Evolutionary conservation across 2,888 invertebrate genomes (phyloP).

Genomic region (Xiphydria camelus): DNA sequence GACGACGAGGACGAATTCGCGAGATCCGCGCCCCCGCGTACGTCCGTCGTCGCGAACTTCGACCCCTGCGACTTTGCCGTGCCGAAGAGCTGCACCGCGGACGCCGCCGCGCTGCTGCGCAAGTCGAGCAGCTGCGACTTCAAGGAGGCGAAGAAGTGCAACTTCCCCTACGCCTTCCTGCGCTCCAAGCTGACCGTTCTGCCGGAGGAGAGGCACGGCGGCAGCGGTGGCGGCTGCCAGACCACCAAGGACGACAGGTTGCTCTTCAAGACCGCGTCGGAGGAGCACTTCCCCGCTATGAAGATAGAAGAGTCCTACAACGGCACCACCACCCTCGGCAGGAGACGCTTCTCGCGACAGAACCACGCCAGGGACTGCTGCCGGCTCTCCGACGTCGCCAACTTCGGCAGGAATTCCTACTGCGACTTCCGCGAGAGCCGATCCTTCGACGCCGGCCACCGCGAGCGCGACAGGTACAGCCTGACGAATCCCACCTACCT

Average conservation of each 20-base stretch:
- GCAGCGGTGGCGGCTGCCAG: conserved; percentile 22
- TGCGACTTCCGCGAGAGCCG: conserved; percentile 33
- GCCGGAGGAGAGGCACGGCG: conserved; percentile 68
- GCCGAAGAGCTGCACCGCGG: conserved; percentile 24
- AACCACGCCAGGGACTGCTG: conserved; percentile 14
- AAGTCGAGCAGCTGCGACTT: conserved; percentile 54
- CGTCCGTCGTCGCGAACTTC: conserved; percentile 33
- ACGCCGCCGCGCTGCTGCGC: conserved; percentile 36
- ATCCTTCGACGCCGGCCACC: conserved; percentile 25
- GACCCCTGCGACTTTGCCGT: conserved; percentile 44
- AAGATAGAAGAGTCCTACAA: conserved; percentile 48
- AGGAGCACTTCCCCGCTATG: conserved; percentile 62
- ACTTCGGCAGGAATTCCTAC: conserved; percentile 43
- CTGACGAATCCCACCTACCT: conserved; percentile 36
- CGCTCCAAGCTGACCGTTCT: conserved; percentile 76
- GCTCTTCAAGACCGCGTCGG: conserved; percentile 65
- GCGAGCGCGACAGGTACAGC: conserved; percentile 43
- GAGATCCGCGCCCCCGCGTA: conserved; percentile 13
- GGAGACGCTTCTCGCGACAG: conserved; percentile 40
- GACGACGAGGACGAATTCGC: conserved; percentile 12
- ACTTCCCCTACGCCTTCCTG: conserved; percentile 77
- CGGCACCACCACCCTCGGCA: conserved; percentile 52
- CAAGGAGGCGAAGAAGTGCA: conserved; percentile 63
- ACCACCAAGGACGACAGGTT: conserved; percentile 58
- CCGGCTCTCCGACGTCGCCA: conserved; percentile 30